These are phyloP conservation scores for Cynopterus brachyotis DNA, from an alignment of 2,113 vertebrate genomes.

Conservation along the genomic window DNA sequence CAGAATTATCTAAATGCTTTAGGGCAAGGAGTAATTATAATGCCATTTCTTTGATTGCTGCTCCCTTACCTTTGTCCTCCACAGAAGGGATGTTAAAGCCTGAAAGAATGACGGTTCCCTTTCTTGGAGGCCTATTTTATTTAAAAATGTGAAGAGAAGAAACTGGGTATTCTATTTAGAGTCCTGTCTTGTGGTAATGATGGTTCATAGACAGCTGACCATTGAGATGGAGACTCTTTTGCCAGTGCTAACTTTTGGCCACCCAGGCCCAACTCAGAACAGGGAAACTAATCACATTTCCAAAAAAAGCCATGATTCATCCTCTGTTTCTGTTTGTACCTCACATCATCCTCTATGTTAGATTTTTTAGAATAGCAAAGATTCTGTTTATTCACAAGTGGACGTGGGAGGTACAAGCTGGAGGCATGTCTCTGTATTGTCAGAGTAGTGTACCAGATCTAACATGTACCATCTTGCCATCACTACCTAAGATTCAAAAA, in stretches of 20 bases:
- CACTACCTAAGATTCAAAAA: not conserved
- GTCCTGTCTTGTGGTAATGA: not conserved
- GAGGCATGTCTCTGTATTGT: not conserved
- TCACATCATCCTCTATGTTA: not conserved
- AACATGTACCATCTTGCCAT: not conserved
- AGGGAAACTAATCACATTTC: not conserved
- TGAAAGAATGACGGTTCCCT: not conserved
- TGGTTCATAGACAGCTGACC: not conserved
- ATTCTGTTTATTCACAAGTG: not conserved
- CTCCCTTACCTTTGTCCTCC: not conserved
- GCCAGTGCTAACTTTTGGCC: not conserved
- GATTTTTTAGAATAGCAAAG: not conserved
- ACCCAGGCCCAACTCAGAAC: not conserved
- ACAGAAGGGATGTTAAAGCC: not conserved
- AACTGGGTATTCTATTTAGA: not conserved
- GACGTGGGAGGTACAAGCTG: not conserved
- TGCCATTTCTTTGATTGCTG: not conserved
- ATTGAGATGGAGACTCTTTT: not conserved
- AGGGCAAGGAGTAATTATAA: not conserved
- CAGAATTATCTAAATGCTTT: not conserved
- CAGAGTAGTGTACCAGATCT: not conserved
- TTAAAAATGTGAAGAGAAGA: not conserved
- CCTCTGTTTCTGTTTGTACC: slow-evolving; percentile 21
- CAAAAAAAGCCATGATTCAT: not conserved
- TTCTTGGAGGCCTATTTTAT: not conserved